phyloP scores from a whole-genome alignment of 2,797 vertebrate genomes.

The Leucoraja ocellata region DNA sequence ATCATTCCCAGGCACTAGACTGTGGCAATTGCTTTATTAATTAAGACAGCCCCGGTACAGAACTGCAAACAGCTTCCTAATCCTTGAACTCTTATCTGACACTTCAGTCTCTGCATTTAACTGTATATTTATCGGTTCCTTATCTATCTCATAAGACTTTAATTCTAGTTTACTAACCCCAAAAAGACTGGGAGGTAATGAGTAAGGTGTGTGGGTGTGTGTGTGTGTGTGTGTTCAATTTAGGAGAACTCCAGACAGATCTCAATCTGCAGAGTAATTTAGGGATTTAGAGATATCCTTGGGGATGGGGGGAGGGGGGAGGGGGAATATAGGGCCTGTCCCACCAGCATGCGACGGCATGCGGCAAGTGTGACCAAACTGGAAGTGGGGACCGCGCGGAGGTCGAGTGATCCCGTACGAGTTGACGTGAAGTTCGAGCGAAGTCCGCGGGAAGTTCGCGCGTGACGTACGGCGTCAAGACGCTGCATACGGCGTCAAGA shows the following conservation, averaged over 20 bases:
- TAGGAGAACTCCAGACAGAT: background rate
- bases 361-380: too few species aligned
- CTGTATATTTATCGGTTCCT: constrained; percentile 22
- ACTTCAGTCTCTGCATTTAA: background rate
- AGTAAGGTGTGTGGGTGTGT: too few species aligned
- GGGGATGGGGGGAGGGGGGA: too few species aligned
- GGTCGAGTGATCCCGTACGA: too few species aligned
- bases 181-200: background rate
- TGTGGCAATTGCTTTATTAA: constrained; percentile 13
- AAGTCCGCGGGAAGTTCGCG: too few species aligned
- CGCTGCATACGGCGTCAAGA: too few species aligned
- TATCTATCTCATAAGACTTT: constrained; percentile 22
- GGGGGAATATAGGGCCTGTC: too few species aligned
- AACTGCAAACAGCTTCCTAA: background rate
- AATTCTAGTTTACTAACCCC: constrained; percentile 16
- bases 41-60: background rate
- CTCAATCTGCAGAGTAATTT: background rate
- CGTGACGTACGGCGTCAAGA: too few species aligned
- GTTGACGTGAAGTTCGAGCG: too few species aligned
- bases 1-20: background rate
- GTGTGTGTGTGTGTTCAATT: background rate
- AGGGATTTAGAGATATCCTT: background rate
- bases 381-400: too few species aligned
- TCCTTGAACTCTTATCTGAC: constrained; percentile 33
- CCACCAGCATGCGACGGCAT: too few species aligned